Conservation (phyloP, 2,888 invertebrate species). For the Epiblema foenella region DNA sequence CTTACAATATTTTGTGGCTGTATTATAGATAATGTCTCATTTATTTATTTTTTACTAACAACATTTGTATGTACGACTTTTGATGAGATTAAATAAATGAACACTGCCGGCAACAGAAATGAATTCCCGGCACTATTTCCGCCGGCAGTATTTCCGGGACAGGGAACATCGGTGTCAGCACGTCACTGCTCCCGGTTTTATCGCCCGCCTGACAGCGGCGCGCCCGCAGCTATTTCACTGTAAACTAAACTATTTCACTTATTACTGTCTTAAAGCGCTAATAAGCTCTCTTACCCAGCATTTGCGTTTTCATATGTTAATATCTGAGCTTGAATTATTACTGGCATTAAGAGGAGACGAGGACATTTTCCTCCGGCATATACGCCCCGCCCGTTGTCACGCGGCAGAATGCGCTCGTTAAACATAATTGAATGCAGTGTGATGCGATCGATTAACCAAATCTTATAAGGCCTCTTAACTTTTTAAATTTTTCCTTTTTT, state of each 20-base stretch:
- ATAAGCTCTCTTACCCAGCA: neutral
- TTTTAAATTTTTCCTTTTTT: no score
- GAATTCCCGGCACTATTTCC: neutral
- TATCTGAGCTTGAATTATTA: neutral
- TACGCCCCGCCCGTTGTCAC: no score
- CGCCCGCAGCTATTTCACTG: slow-evolving; percentile 2
- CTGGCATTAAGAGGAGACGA: neutral
- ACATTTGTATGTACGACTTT: no score
- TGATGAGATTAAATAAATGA: neutral
- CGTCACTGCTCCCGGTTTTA: neutral
- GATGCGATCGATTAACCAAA: no score
- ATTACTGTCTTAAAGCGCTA: slow-evolving; percentile 3
- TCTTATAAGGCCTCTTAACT: no score
- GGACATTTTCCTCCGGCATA: neutral
- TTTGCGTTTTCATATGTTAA: slow-evolving; percentile 2
- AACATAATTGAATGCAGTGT: no score
- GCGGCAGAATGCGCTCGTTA: no score
- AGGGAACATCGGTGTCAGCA: neutral
- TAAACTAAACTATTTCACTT: slow-evolving; percentile 12
- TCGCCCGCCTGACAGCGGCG: slow-evolving; percentile 4
- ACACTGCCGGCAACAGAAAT: neutral
- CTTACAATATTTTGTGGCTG: no score
- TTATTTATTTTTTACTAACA: no score
- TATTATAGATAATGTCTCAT: no score
- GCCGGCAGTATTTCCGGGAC: neutral